Evolutionary conservation across 2,113 vertebrate genomes (phyloP).

Genomic region (Aythya baeri): DNA sequence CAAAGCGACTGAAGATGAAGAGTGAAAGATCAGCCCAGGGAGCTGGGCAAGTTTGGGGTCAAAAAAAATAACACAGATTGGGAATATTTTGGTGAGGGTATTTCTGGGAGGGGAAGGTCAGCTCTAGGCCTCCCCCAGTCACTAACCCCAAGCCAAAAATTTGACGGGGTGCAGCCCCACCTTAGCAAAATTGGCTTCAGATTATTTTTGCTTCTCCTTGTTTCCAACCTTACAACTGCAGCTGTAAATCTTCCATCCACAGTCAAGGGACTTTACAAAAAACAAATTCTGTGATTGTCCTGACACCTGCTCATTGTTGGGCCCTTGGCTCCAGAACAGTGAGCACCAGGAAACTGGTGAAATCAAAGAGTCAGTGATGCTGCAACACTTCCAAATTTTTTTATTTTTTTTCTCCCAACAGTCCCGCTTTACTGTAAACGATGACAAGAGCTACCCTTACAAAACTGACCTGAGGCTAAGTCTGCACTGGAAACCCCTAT

Average conservation of each 20-base stretch:
- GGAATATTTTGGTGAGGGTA: neutral
- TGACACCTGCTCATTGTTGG: neutral
- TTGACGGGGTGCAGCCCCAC: neutral
- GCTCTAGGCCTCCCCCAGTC: neutral
- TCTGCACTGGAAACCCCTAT: constrained; percentile 20
- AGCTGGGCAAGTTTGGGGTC: neutral
- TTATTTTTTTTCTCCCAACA: neutral
- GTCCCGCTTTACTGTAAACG: constrained; percentile 17
- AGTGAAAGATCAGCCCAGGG: rapidly evolving
- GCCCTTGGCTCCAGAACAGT: neutral
- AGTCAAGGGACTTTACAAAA: neutral
- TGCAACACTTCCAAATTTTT: neutral
- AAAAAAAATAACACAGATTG: neutral
- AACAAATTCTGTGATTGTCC: neutral
- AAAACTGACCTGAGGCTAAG: constrained; percentile 48
- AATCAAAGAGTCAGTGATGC: constrained; percentile 11
- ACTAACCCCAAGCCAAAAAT: neutral
- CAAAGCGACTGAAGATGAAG: neutral
- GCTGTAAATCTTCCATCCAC: neutral
- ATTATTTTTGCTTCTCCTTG: neutral
- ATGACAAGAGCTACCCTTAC: constrained; percentile 49
- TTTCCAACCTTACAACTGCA: neutral
- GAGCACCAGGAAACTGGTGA: neutral
- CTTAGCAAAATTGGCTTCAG: neutral
- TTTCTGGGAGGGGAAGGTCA: neutral